Evolutionary conservation across 2,113 vertebrate species (phyloP).

Genomic region (Mandrillus leucophaeus): DNA sequence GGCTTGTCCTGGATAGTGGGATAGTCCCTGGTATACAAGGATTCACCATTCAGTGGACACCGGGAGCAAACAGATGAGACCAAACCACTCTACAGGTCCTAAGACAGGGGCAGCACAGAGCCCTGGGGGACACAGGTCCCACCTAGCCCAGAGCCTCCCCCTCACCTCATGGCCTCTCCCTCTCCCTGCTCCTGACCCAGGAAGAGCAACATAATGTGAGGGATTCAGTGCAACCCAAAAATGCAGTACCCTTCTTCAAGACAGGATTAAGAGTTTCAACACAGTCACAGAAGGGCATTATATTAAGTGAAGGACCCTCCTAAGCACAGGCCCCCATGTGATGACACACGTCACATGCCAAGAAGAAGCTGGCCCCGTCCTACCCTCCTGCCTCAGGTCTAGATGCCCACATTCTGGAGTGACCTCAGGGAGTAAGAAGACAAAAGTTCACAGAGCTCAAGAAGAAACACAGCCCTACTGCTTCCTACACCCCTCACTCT

Average conservation of each 20-base stretch:
- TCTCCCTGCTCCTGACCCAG: neutral
- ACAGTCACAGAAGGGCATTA: neutral
- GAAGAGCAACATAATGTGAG: neutral
- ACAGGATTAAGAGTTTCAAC: neutral
- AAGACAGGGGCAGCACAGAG: neutral
- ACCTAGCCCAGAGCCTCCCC: neutral
- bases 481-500: neutral
- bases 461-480: neutral
- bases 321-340: neutral
- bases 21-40: neutral
- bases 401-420: neutral
- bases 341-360: neutral
- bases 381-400: neutral
- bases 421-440: neutral
- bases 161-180: neutral
- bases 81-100: neutral
- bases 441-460: neutral
- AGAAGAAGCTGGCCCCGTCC: neutral
- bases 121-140: neutral
- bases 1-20: neutral
- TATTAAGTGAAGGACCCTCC: neutral
- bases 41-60: neutral
- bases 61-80: neutral
- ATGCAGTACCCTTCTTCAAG: neutral
- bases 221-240: neutral